Conservation (phyloP, 2,797 vertebrate genomes). For the Pseudomugil gertrudae region DNA sequence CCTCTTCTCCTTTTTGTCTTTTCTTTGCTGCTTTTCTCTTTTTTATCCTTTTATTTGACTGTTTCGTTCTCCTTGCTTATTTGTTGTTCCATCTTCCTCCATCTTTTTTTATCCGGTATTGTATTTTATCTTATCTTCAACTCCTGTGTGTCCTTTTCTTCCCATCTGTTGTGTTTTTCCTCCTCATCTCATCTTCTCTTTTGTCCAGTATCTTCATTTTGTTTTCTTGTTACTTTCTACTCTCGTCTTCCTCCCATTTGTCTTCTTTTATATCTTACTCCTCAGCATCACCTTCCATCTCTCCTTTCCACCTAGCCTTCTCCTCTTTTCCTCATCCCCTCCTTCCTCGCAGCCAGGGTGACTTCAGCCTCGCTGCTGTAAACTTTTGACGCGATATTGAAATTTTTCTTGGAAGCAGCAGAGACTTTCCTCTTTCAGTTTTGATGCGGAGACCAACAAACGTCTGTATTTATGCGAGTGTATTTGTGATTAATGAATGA, state of each 20-base stretch:
- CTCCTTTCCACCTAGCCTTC: not conserved
- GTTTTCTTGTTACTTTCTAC: not conserved
- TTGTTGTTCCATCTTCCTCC: not conserved
- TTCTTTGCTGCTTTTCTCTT: not conserved
- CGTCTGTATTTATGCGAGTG: slow-evolving; percentile 19
- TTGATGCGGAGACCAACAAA: slow-evolving; percentile 52
- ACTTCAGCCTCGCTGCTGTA: slow-evolving; percentile 63
- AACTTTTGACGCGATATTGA: slow-evolving; percentile 61
- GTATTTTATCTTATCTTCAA: not conserved
- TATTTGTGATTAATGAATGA: slow-evolving; percentile 46
- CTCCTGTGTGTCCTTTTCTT: not conserved
- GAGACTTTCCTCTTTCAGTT: slow-evolving; percentile 50
- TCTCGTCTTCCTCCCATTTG: not conserved
- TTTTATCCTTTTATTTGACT: not conserved
- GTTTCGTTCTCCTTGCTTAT: not conserved
- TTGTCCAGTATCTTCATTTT: not conserved
- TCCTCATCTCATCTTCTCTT: not conserved
- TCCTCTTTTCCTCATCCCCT: slow-evolving; percentile 1
- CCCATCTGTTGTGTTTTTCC: not conserved
- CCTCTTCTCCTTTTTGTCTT: not conserved
- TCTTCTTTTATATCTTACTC: not conserved
- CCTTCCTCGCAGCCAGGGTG: slow-evolving; percentile 33
- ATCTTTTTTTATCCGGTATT: not conserved
- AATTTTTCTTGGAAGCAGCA: slow-evolving; percentile 46
- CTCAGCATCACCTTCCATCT: not conserved